Percentiles rank a stretch among this genome's conserved stretches.
Evolutionary conservation across 2,797 vertebrate species (phyloP).

Genomic region (Sebastes diploproa): DNA sequence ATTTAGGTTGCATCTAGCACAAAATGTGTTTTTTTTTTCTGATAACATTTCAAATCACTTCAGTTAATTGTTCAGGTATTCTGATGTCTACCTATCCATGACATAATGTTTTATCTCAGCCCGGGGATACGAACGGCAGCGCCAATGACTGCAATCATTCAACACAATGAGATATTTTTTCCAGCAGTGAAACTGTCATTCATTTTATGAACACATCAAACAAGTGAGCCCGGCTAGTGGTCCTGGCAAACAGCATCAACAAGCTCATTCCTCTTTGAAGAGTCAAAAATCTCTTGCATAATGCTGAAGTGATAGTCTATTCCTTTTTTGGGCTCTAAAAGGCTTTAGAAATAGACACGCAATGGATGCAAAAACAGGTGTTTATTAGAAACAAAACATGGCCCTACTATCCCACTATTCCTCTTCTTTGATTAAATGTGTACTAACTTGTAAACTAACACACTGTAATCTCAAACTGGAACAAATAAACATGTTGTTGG

Average conservation of each 20-base stretch:
- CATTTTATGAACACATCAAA: conserved; percentile 64
- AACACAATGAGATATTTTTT: conserved; percentile 56
- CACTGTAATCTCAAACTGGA: conserved; percentile 1
- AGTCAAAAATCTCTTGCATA: conserved; percentile 64
- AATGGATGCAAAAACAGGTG: conserved; percentile 23
- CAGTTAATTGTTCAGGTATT: conserved; percentile 41
- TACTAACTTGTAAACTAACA: neutral
- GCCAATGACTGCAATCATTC: conserved; percentile 64
- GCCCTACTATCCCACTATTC: conserved; percentile 23
- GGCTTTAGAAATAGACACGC: conserved; percentile 36
- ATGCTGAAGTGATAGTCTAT: conserved; percentile 51
- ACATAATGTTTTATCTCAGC: conserved; percentile 39
- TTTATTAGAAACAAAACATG: conserved; percentile 52
- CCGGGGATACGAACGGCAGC: conserved; percentile 38
- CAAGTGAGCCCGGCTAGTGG: conserved; percentile 60
- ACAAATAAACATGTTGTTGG: neutral
- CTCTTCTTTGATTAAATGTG: conserved; percentile 1
- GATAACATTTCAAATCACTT: neutral
- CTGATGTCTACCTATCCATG: conserved; percentile 21
- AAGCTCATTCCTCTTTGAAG: conserved; percentile 57
- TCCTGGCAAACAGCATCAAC: conserved; percentile 62
- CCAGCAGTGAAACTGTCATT: conserved; percentile 70
- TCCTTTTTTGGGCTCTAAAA: conserved; percentile 33
- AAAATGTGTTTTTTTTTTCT: neutral
- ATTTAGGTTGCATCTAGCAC: neutral